phyloP scores from a whole-genome alignment of 2,888 invertebrate species.

The Orchesella flavescens region DNA sequence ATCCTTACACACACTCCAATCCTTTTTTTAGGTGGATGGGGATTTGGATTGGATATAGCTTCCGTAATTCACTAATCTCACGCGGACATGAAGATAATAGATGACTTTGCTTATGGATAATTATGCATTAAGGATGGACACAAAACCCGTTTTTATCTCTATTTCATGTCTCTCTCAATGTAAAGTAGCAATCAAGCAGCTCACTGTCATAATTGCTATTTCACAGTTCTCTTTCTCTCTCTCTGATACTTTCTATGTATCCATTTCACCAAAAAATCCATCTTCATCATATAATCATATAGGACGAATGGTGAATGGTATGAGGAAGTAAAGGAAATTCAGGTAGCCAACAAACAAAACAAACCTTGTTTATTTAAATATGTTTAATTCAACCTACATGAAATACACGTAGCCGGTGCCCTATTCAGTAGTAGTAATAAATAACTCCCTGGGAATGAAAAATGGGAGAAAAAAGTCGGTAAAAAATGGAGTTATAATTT shows the following conservation, averaged over 20 bases:
- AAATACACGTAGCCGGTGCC: background rate
- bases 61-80: constrained; percentile 5
- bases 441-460: constrained; percentile 23
- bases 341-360: constrained; percentile 25
- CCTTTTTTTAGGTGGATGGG: too few species aligned
- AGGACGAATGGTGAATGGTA: too few species aligned
- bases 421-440: too few species aligned
- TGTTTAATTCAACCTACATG: background rate
- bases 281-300: background rate
- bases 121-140: constrained; percentile 10
- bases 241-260: background rate
- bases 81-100: constrained; percentile 25
- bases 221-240: constrained; percentile 11
- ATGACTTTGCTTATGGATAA: constrained; percentile 17
- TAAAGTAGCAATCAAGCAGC: constrained; percentile 14
- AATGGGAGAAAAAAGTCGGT: constrained; percentile 39
- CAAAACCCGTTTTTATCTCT: constrained; percentile 11
- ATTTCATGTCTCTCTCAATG: background rate
- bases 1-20: constrained; percentile 16
- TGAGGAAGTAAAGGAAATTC: constrained; percentile 2
- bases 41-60: too few species aligned
- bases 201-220: constrained; percentile 28
- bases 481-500: constrained; percentile 32
- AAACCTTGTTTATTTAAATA: constrained; percentile 2
- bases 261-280: background rate